A percentile compares a stretch with the other conserved stretches of the same genome.
Evolutionary conservation across 2,888 invertebrate genomes (phyloP).

Genomic region (Eilema depressum): DNA sequence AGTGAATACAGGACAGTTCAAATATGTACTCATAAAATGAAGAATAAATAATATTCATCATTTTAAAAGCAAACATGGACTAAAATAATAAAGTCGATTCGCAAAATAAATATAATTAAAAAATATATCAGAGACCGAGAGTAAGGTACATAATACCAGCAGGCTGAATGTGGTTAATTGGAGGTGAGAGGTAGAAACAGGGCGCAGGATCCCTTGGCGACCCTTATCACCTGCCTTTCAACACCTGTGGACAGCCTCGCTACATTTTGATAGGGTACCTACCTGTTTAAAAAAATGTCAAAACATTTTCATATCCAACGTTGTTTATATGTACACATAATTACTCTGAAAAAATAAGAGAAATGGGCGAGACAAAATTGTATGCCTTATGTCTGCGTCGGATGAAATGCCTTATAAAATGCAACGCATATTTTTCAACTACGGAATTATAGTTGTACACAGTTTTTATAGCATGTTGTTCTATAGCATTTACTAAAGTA

Average conservation of each 20-base stretch:
- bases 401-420: not conserved
- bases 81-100: constrained; percentile 21
- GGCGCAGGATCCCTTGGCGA: constrained; percentile 46
- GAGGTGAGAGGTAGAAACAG: constrained; percentile 53
- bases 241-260: constrained; percentile 62
- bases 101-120: constrained; percentile 31
- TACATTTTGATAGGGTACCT: constrained; percentile 57
- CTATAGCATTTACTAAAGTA: not conserved
- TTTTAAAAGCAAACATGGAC: not conserved
- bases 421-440: not conserved
- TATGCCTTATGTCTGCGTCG: constrained; percentile 9
- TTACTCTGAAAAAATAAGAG: constrained; percentile 19
- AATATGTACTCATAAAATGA: constrained; percentile 11
- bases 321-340: constrained; percentile 16
- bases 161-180: constrained; percentile 59
- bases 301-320: constrained; percentile 60
- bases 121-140: constrained; percentile 28
- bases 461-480: not conserved
- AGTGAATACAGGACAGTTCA: constrained; percentile 28
- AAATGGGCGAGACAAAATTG: constrained; percentile 20
- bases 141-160: constrained; percentile 33
- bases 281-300: constrained; percentile 62
- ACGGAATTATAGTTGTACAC: not conserved
- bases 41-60: not conserved
- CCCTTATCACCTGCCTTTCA: constrained; percentile 69